Base-by-base conservation (phyloP, 1,140 invertebrate genomes). In the Stegodyphus dumicola region DNA sequence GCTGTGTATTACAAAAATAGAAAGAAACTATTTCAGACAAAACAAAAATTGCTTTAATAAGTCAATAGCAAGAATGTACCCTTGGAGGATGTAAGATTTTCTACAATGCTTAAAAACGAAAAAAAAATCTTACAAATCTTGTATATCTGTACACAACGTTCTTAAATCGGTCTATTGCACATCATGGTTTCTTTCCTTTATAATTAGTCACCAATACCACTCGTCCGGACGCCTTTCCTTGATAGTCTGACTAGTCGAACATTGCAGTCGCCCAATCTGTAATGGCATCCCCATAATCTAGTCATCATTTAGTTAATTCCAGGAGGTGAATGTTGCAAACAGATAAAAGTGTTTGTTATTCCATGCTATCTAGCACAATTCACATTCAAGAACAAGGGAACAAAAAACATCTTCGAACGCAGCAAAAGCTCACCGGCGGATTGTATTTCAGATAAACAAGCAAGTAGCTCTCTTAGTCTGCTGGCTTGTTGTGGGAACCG, bases 391-490 rank as follows among this genome's bases (percentile, higher is more conserved):
- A 99, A 94, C 93, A 98, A 98, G 92, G 97, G 97, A 92, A 98
- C 97, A 93, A 98, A 98, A 92, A 98, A 98, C 97, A 98, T 98
- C 93, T 98, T 98, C 92, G 96, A 97, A 92, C 98, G 96, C 85
- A 98, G 93, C 88, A 99, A 93, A 89, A 98, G 93, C 89, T 95
- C 94, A 88, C 97, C 97, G 81, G 97, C 97, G 87, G 95, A 95
- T 93, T 97, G 96, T 89, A 98, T 96, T 95, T 97, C 92, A 88
- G 95, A 96, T 92, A 97, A 94, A 90, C 95, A 94, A 89, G 95
- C 93, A 88, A 98, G 94, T 89, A 98, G 93, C 90, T 97, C 95
- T 89, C 95, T 94, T 90, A 97, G 94, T 89, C 96, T 92, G 89
- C 94, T 94, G 18, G 96, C 95, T 90, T 98, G 96, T 89, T 96